Evolutionary conservation across 1,140 invertebrate species (phyloP).

Genomic region (Rhysida immarginata): DNA sequence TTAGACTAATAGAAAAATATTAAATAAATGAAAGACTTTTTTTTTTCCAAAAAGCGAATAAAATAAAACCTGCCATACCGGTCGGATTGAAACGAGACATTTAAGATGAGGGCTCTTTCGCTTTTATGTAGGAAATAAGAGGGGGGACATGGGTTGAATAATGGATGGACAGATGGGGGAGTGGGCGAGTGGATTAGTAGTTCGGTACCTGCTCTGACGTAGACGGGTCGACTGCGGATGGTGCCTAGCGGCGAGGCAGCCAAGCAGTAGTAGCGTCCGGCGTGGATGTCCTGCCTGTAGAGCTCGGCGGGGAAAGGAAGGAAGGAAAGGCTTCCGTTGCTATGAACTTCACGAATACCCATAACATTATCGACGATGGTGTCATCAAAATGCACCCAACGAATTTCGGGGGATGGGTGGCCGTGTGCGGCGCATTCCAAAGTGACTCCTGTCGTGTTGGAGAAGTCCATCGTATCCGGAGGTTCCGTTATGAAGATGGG

Average conservation of each 20-base stretch:
- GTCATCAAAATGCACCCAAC: conserved; percentile 78
- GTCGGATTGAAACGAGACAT: too few relatives aligned
- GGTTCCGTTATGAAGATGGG: conserved; percentile 84
- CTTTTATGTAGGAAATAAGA: too few relatives aligned
- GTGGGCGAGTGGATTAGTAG: too few relatives aligned
- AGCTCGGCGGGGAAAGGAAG: conserved; percentile 23
- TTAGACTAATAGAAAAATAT: too few relatives aligned
- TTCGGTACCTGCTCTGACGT: conserved; percentile 29
- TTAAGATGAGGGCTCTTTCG: too few relatives aligned
- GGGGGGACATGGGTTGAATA: too few relatives aligned
- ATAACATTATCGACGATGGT: conserved; percentile 76
- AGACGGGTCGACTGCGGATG: conserved; percentile 25
- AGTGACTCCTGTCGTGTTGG: conserved; percentile 79
- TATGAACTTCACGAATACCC: conserved; percentile 56
- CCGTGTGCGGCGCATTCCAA: conserved; percentile 84
- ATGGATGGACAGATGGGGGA: too few relatives aligned
- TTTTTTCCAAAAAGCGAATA: too few relatives aligned
- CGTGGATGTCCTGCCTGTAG: conserved; percentile 26
- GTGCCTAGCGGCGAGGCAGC: conserved; percentile 25
- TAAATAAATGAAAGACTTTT: too few relatives aligned
- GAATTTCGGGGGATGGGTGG: conserved; percentile 74
- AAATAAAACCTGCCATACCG: too few relatives aligned
- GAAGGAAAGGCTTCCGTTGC: conserved; percentile 30
- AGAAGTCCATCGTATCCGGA: conserved; percentile 77
- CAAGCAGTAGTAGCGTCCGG: conserved; percentile 24